Base-by-base conservation (phyloP, 2,797 vertebrate species). In the Neostethus bicornis region DNA sequence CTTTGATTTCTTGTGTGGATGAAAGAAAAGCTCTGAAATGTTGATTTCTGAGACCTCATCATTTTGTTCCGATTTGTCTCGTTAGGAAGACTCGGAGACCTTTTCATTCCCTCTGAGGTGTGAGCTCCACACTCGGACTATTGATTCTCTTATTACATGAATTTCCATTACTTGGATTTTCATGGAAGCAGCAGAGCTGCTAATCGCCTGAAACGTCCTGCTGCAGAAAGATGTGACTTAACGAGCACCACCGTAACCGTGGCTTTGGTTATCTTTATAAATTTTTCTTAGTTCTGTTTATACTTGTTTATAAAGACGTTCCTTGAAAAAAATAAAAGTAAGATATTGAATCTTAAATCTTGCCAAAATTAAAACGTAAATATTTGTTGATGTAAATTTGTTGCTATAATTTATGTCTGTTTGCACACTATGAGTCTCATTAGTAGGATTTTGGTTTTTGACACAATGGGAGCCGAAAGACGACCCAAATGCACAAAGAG, bases 31-130 rank as follows among this genome's bases (percentile, higher is more conserved):
- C 42, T 80, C 66, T 74, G 72, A 77, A 67, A 72, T 83, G 69
- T 70, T 55, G 75, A 39, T 72, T 70, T 67, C 44, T 62, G 51
- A 78, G 65, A 72, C 59, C 58, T 67, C 75, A 77, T 79, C 76
- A 72, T 78, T 83, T 73, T 60, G 50, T 51, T 63, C 62, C 85
- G 81, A 83, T 85, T 79, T 73, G 65, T 73, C 61, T 73, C 61
- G 71, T 80, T 65, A 80, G 63, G 38, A 54, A 58, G 64, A 72
- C 53, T 68, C 56, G 44, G 55, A 66, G 65, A 50, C 44, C 50
- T 66, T 85, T 32, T 73, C 59, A 51, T 71, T 60, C 44, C 19
- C 3, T 4, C 65, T 66, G 50, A 76, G 45, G 58, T 52, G 38
- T 45, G 23, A 32, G 58, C 48, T 52, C 49, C 56, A 44, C 51